Evolutionary conservation across 2,888 invertebrate species (phyloP), one percentile per base, ranked within the genome.

Genomic region (Resseliella maxima): DNA sequence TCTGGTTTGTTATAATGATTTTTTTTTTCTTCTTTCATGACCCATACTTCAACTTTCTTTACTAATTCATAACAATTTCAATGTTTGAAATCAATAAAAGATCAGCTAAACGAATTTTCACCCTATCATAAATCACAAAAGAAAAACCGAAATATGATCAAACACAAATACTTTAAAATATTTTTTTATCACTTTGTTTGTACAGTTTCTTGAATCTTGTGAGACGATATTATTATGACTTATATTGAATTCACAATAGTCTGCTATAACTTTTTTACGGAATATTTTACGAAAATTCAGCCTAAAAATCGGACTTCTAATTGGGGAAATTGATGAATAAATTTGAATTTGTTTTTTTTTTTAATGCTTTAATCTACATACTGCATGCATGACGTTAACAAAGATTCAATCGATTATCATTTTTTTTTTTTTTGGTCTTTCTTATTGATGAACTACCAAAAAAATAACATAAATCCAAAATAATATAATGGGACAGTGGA

Each of bases 391-490:
- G 35, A 31, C 31, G 31, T 10, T 3, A 1, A 6, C 6, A 27
- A 15, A 72, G n/a, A 72, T 31, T 31, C 31, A 31, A 72, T 72
- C 72, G n/a, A 72, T 72, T 50, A 18, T 31, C 35, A 50, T 50
- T 2, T 72, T 72, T 12, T 31, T 59, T 2, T 59, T 15, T 72
- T 72, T 31, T 72, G 12, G 72, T 72, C 41, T 50, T 24, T 24
- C 24, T 50, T 2, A 50, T 31, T 72, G 72, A 72, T 72, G 72
- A 72, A 35, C 72, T 15, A 59, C n/a, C 1, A 35, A 72, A 72
- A 31, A 72, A 72, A 72, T 72, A 35, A 15, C 31, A 72, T 72
- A 72, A 72, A 72, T 72, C 72, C 72, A 72, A 31, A 72, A 72
- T 31, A 72, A 72, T 31, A 72, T 72, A 72, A 72, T 72, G 35